Base-by-base conservation (phyloP, 2,888 invertebrate genomes). In the Synanthedon andrenaeformis region DNA sequence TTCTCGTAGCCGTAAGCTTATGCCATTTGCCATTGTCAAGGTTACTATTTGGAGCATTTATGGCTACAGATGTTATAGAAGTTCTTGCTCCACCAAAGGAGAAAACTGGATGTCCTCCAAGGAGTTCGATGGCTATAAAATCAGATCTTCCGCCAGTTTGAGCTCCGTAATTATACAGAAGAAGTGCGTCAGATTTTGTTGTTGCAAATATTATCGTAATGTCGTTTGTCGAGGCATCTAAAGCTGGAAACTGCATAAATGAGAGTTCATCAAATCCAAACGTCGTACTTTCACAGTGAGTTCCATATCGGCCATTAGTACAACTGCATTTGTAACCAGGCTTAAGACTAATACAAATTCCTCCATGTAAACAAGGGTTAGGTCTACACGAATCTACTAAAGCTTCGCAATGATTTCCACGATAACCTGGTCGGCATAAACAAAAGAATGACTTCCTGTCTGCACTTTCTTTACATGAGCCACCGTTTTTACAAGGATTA, bases 131-230 rank as follows among this genome's bases (percentile, higher is more conserved):
- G 0, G 97, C 96, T 42, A 98, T 92, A 71, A 98, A 98, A 79
- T 97, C 96, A 0, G 96, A 96, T 60, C 96, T 89, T 10, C 96
- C 96, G 4, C 95, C 95, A 35, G 92, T 93, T 72, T 96, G 96
- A 1, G 92, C 89, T 0, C 97, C 97, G 71, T 94, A 97, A 71
- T 97, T 97, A 76, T 97, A 98, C 0, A 97, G 87, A n/a, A 98
- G 82, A 10, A 98, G 84, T 0, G 96, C 92, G 73, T 97, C 92
- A 0, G 92, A 90, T 75, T 96, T 96, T 1, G 94, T 94, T 0
- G 97, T 98, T 1, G 97, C 94, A 78, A 97, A 96, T 54, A 95
- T 92, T 54, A 98, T 91, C 0, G 95, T 94, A 59, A 98, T 95
- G 68, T 96, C 96, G 74, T 97, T 97, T 3, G 96, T 96, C 51